Evolutionary conservation across 2,888 invertebrate genomes (phyloP).

Genomic region (Frankliniella fusca): DNA sequence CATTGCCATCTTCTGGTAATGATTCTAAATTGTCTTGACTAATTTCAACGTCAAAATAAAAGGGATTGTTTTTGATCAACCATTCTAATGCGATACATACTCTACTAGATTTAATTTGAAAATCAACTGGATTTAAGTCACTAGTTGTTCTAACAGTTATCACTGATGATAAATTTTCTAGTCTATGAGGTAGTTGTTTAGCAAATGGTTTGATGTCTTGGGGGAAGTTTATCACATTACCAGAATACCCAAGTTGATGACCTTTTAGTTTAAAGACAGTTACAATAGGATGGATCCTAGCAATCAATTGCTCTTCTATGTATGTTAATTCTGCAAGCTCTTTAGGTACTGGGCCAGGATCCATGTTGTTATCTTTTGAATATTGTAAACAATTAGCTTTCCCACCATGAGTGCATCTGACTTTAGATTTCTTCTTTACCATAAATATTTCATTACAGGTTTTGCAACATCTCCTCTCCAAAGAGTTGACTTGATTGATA

Average conservation of each 20-base stretch:
- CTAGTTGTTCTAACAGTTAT: background rate
- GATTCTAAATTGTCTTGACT: background rate
- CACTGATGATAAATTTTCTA: slow-evolving; percentile 16
- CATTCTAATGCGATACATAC: background rate
- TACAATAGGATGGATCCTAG: slow-evolving; percentile 32
- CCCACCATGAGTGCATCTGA: background rate
- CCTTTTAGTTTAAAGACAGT: slow-evolving; percentile 32
- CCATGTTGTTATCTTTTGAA: background rate
- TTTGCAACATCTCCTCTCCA: background rate
- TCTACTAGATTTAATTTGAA: background rate
- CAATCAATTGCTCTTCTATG: slow-evolving; percentile 31
- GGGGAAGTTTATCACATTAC: slow-evolving; percentile 33
- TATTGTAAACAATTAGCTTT: background rate
- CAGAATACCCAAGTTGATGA: slow-evolving; percentile 32
- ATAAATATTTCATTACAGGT: background rate
- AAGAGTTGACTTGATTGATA: background rate
- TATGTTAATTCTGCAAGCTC: slow-evolving; percentile 27
- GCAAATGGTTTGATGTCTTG: slow-evolving; percentile 31
- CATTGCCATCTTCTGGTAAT: slow-evolving; percentile 28
- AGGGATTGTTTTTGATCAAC: slow-evolving; percentile 12
- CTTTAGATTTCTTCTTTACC: background rate
- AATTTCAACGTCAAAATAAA: slow-evolving; percentile 17
- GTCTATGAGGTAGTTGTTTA: slow-evolving; percentile 6
- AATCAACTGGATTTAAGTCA: background rate
- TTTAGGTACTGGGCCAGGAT: slow-evolving; percentile 16